A percentile compares a stretch with the other conserved stretches of the same genome.
phyloP scores from a whole-genome alignment of 1,140 invertebrate species.

The Cherax destructor region DNA sequence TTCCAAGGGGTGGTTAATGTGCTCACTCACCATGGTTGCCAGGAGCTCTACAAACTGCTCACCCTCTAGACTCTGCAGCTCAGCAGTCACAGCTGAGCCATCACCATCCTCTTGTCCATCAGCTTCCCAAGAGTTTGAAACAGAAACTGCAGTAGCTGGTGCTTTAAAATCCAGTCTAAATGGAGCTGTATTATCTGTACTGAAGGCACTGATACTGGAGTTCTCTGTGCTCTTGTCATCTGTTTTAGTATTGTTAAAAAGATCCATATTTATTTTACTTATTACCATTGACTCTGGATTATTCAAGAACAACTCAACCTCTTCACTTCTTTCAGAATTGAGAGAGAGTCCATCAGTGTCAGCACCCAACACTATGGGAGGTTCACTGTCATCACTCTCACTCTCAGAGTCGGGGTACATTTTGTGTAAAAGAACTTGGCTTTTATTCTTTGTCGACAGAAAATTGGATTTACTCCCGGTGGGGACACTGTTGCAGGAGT shows the following conservation, averaged over 20 bases:
- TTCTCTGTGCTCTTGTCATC: not conserved
- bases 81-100: conserved; percentile 7
- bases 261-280: conserved; percentile 2
- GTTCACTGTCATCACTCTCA: conserved; percentile 13
- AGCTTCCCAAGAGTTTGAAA: not conserved
- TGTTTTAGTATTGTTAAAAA: not conserved
- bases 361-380: not conserved
- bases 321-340: conserved; percentile 10
- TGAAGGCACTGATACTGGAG: not conserved
- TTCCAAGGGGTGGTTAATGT: too few relatives aligned
- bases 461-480: not conserved
- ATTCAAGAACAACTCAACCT: conserved; percentile 54
- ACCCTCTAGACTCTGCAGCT: conserved; percentile 20
- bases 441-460: conserved; percentile 7
- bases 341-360: not conserved
- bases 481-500: not conserved
- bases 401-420: conserved; percentile 61
- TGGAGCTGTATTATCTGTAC: not conserved
- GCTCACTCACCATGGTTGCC: not conserved
- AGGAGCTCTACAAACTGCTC: conserved; percentile 43
- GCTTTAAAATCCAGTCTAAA: not conserved
- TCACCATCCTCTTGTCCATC: conserved; percentile 40
- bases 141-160: not conserved
- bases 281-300: conserved; percentile 45
- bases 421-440: conserved; percentile 30